Evolutionary conservation across 2,888 invertebrate species (phyloP), one percentile per base, ranked within the genome.

Genomic region (Meta bourneti): DNA sequence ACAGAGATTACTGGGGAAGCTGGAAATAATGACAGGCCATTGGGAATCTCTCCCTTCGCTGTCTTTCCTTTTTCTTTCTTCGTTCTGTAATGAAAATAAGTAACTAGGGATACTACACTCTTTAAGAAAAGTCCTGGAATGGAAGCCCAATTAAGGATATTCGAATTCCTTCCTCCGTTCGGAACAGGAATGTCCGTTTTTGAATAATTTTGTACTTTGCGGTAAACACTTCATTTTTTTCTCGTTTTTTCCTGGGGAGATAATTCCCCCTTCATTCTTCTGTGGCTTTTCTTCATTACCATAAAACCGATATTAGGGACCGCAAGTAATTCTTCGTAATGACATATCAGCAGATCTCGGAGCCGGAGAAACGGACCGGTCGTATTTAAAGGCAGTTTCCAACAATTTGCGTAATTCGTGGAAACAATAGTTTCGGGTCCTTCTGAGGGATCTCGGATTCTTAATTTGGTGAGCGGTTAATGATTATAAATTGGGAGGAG

Each of bases 301-400:
- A 91, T 91, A 88, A 91, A 91, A 83, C 48, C 54, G 52, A 52
- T 87, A 91, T 91, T 91, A 91, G 54, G 83, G 74, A 72, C 49
- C 71, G 69, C 49, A 48, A 54, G 81, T 91, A 87, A 87, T 87
- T 77, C 51, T 20, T 34, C 13, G 19, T 91, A 91, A 91, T 91
- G 87, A 91, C 75, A 87, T 74, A 85, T 78, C 69, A 51, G 54
- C 19, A 16, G 77, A 54, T 48, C 51, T 52, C 19, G 48, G 52
- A 77, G 52, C 69, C 61, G 69, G 74, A 74, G n/a, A 51, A 74
- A 52, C 16, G 13, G 20, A 4, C 16, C 70, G 13, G 79, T 7
- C 11, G 49, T 78, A 69, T 82, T 89, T 83, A 72, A 9, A 54
- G 51, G 61, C 75, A 19, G 61, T 69, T 54, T 54, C 13, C 51